phyloP scores from a whole-genome alignment of 1,140 invertebrate genomes.

The Ooceraea biroi region DNA sequence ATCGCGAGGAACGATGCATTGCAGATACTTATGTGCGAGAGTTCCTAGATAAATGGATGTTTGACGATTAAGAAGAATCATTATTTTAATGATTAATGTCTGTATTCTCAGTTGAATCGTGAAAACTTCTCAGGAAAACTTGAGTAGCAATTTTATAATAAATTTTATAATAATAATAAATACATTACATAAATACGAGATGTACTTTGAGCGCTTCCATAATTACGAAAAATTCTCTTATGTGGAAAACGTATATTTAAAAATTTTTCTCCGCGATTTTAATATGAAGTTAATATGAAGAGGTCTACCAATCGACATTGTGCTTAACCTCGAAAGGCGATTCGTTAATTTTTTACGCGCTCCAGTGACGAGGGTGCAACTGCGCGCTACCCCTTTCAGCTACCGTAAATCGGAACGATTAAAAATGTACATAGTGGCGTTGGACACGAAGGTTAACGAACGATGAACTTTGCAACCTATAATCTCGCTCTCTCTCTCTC shows the following conservation, averaged over 20 bases:
- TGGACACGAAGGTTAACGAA: constrained; percentile 37
- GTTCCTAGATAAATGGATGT: neutral
- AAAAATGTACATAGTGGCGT: constrained; percentile 67
- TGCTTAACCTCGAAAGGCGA: constrained; percentile 69
- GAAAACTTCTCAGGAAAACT: neutral
- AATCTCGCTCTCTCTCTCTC: too few species aligned
- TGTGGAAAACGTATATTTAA: neutral
- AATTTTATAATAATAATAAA: neutral
- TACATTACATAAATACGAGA: too few species aligned
- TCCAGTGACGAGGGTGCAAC: constrained; percentile 41
- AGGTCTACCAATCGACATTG: constrained; percentile 49
- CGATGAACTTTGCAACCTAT: constrained; percentile 5
- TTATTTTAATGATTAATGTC: neutral
- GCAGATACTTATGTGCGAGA: neutral
- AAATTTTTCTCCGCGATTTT: constrained; percentile 1
- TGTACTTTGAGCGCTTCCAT: neutral
- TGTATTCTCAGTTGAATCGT: neutral
- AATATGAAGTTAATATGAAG: constrained; percentile 31
- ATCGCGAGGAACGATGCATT: neutral
- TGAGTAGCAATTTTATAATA: neutral
- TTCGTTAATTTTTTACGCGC: constrained; percentile 73
- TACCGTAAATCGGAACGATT: constrained; percentile 66
- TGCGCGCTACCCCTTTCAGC: constrained; percentile 63
- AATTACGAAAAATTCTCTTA: neutral
- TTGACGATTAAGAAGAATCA: neutral